Evolutionary conservation across 2,113 vertebrate species (phyloP).

Genomic region (Mola mola): DNA sequence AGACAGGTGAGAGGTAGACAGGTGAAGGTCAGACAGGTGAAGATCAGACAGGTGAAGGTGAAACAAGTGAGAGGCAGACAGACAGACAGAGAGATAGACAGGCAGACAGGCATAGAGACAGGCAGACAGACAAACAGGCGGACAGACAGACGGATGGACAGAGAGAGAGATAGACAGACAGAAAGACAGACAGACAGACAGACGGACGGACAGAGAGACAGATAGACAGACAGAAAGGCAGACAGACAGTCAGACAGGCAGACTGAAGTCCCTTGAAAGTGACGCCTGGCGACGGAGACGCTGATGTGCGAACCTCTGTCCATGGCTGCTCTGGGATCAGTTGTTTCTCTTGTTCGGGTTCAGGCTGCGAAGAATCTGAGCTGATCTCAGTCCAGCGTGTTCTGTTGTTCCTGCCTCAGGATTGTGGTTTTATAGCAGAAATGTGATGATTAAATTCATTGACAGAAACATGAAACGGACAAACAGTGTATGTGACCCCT

Average conservation of each 20-base stretch:
- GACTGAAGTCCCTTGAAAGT: background rate
- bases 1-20: too few relatives aligned
- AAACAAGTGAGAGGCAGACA: too few relatives aligned
- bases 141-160: too few relatives aligned
- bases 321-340: background rate
- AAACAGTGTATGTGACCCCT: too few relatives aligned
- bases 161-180: constrained; percentile 1
- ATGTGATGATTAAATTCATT: constrained; percentile 54
- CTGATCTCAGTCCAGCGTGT: background rate
- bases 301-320: too few relatives aligned
- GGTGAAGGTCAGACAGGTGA: too few relatives aligned
- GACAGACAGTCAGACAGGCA: background rate
- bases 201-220: background rate
- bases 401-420: constrained; percentile 7
- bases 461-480: constrained; percentile 46
- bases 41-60: too few relatives aligned
- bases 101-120: too few relatives aligned
- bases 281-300: too few relatives aligned
- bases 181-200: background rate
- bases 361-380: background rate
- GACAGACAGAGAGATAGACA: too few relatives aligned
- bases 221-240: background rate
- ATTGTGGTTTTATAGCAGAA: constrained; percentile 55
- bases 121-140: too few relatives aligned
- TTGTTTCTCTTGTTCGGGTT: background rate